Evolutionary conservation across 2,888 invertebrate genomes (phyloP).

Genomic region (Rhamnusium bicolor): DNA sequence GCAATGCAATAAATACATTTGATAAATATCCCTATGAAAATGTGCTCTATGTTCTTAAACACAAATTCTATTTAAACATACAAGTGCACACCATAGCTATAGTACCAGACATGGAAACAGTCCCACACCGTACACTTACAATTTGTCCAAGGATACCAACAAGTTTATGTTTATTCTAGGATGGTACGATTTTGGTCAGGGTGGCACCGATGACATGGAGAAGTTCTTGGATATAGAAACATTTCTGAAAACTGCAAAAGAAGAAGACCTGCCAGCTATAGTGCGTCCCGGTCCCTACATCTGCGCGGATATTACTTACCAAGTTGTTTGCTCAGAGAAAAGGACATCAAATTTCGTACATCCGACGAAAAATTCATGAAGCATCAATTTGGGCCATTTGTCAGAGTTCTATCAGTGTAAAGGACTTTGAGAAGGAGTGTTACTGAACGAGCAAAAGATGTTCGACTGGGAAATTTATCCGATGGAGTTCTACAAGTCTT

Average conservation of each 20-base stretch:
- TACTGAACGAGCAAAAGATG: constrained; percentile 67
- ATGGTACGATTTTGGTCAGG: constrained; percentile 77
- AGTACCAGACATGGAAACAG: too few species aligned
- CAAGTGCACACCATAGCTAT: too few species aligned
- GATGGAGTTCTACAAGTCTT: constrained; percentile 72
- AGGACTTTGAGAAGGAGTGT: constrained; percentile 66
- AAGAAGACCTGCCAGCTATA: constrained; percentile 81
- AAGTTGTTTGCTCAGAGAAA: constrained; percentile 67
- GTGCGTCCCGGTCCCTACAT: constrained; percentile 93
- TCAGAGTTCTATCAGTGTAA: constrained; percentile 68
- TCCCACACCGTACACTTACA: too few species aligned
- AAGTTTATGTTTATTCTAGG: too few species aligned
- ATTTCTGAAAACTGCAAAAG: constrained; percentile 81
- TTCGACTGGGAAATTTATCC: constrained; percentile 71
- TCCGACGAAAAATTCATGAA: constrained; percentile 64
- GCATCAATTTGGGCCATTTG: constrained; percentile 70
- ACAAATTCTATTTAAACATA: too few species aligned
- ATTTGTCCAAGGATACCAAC: too few species aligned
- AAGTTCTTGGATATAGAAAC: constrained; percentile 75
- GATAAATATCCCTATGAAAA: too few species aligned
- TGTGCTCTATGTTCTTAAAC: too few species aligned
- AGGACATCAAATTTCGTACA: constrained; percentile 70
- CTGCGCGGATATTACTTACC: constrained; percentile 86
- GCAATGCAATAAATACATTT: too few species aligned
- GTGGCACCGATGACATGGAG: constrained; percentile 74